These are phyloP conservation scores for Odocoileus virginianus DNA, from an alignment of 2,113 vertebrate genomes.

Conservation along the genomic window DNA sequence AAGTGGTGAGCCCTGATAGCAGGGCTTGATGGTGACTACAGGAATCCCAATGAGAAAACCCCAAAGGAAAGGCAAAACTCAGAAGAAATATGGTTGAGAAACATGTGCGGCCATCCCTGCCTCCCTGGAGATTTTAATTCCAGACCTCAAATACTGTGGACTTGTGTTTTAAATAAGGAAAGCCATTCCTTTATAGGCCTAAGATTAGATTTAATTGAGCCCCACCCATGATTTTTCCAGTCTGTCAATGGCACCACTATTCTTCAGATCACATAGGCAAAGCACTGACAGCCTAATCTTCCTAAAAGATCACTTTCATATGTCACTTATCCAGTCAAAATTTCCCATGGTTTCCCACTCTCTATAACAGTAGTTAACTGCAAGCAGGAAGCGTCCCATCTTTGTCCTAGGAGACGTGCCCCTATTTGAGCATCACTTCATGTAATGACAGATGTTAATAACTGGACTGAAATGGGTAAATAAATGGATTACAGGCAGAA, in stretches of 20 bases:
- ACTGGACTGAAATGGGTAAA: background rate
- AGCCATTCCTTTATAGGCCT: conserved; percentile 25
- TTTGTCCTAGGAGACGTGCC: background rate
- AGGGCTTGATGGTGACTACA: background rate
- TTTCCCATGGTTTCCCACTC: background rate
- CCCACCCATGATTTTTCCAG: conserved; percentile 38
- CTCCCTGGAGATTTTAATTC: conserved; percentile 34
- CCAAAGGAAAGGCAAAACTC: conserved; percentile 22
- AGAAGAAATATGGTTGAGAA: conserved; percentile 34
- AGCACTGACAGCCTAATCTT: conserved; percentile 4
- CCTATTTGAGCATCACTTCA: background rate
- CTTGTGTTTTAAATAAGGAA: conserved; percentile 60
- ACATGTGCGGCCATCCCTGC: background rate
- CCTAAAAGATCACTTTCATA: conserved; percentile 49
- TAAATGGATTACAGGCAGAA: background rate
- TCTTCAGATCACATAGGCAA: conserved; percentile 42
- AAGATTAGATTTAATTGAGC: conserved; percentile 38
- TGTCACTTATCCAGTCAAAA: conserved; percentile 26
- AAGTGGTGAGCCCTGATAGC: background rate
- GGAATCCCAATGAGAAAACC: conserved; percentile 15
- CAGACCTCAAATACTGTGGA: conserved; percentile 41
- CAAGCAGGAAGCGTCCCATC: background rate
- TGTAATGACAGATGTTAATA: background rate
- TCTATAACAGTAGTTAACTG: background rate
- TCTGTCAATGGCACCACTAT: conserved; percentile 25